Base-by-base conservation (phyloP, 2,797 vertebrate species). In the Podarcis siculus region DNA sequence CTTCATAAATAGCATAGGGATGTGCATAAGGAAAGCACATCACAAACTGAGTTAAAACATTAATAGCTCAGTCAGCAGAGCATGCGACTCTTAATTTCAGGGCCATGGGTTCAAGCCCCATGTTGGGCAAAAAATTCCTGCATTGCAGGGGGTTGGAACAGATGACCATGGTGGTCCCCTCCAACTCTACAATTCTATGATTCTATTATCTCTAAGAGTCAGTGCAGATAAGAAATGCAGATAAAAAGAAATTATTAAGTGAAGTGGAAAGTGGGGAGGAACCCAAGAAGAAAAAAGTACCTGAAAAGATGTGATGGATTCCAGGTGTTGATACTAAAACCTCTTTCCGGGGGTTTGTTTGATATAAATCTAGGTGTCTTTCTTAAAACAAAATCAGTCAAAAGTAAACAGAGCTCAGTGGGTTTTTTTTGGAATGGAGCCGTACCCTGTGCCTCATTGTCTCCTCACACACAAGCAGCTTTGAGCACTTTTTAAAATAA, bases 251-350 rank as follows among this genome's bases (percentile, higher is more conserved):
- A 79, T 10, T 35, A 78, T 86, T 45, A 67, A 85, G 82, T 73
- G 77, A 61, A 88, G 87, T 64, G 32, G 79, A 58, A 90, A 79
- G 55, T 82, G 88, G 79, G 61, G 83, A 4, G 5, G n/a, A 61
- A 17, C 13, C 19, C 7, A 69, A 73, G 19, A 17, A n/a, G 37
- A 87, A 85, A 82, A 90, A 88, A 93, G 90, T 93, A 91, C 92
- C 91, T 89, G 91, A 30, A 90, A 19, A 88, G 92, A 92, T 0
- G 37, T 92, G 89, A 95, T 91, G 88, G 93, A 94, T 87, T 66
- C 85, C 92, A 78, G 86, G 90, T 91, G 92, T 95, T 94, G 89
- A 92, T 92, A 94, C 90, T 92, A 93, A 94, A 93, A 94, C 58
- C 89, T 82, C 91, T 94, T 86, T 67, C 90, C 89, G 87, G 79